phyloP scores from a whole-genome alignment of 2,888 invertebrate species.

The Trichogramma dendrolimi region DNA sequence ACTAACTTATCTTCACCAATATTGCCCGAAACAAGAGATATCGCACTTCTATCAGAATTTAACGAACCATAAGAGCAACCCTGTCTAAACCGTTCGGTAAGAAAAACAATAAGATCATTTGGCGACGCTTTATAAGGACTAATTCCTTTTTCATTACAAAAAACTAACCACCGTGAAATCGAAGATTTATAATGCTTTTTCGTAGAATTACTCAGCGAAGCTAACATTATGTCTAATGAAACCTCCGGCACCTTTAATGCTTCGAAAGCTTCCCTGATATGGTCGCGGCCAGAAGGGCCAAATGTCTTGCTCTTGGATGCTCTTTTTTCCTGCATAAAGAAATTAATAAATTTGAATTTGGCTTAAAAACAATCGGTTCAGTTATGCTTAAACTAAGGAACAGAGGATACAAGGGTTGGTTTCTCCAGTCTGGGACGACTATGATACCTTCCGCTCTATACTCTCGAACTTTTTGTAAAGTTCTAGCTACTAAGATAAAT shows the following conservation, averaged over 20 bases:
- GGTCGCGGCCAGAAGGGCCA: too few species aligned
- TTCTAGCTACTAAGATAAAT: slow-evolving; percentile 20
- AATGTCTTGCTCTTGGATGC: slow-evolving; percentile 27
- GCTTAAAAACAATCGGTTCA: slow-evolving; percentile 23
- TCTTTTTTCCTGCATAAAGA: slow-evolving; percentile 30
- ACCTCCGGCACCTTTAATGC: background rate
- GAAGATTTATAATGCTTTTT: too few species aligned
- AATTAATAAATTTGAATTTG: slow-evolving; percentile 29
- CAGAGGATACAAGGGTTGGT: slow-evolving; percentile 37
- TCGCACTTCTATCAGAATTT: too few species aligned
- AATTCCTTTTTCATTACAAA: too few species aligned
- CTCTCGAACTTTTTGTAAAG: slow-evolving; percentile 20
- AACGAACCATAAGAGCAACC: too few species aligned
- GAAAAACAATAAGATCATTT: too few species aligned
- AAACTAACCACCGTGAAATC: background rate
- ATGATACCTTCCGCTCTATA: slow-evolving; percentile 37
- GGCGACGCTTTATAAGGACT: too few species aligned
- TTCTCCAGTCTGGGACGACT: slow-evolving; percentile 37
- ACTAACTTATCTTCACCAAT: too few species aligned
- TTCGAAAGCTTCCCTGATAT: slow-evolving; percentile 9
- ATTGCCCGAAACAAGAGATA: too few species aligned
- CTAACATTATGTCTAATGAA: slow-evolving; percentile 1
- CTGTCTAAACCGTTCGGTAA: too few species aligned
- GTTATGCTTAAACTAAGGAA: slow-evolving; percentile 10
- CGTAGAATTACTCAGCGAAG: too few species aligned